These are phyloP conservation scores for Gryllus bimaculatus DNA, from an alignment of 1,140 invertebrate species.

Conservation along the genomic window DNA sequence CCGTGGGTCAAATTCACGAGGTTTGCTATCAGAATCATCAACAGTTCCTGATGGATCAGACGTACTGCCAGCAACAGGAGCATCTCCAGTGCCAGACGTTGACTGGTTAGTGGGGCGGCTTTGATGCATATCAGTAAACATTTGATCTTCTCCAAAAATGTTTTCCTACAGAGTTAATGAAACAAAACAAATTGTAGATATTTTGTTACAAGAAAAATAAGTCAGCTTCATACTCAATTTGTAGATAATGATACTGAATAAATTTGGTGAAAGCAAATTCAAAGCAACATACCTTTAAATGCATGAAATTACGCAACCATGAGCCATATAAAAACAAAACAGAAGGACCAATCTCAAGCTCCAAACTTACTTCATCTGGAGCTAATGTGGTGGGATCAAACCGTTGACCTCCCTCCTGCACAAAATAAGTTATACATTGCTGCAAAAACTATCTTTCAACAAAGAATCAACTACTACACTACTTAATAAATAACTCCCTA, in stretches of 20 bases:
- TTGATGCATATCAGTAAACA: conserved; percentile 84
- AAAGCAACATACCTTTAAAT: conserved; percentile 55
- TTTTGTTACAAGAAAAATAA: not conserved
- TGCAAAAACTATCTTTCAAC: not conserved
- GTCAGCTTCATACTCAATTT: not conserved
- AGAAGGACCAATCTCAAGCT: conserved; percentile 88
- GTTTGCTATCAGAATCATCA: conserved; percentile 39
- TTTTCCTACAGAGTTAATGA: conserved; percentile 57
- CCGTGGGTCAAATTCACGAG: conserved; percentile 67
- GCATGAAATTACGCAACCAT: conserved; percentile 75
- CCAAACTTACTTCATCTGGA: conserved; percentile 79
- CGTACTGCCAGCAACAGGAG: conserved; percentile 8
- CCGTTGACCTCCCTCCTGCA: conserved; percentile 50
- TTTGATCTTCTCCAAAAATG: conserved; percentile 91
- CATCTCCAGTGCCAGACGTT: not conserved
- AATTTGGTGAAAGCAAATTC: not conserved
- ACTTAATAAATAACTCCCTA: not conserved
- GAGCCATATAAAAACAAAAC: conserved; percentile 82
- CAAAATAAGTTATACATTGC: conserved; percentile 11
- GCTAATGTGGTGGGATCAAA: conserved; percentile 79
- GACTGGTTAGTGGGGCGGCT: conserved; percentile 25
- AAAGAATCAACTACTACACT: not conserved
- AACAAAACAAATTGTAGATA: not conserved
- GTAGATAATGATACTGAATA: not conserved
- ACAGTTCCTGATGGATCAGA: conserved; percentile 8